Conservation (phyloP, 2,797 vertebrate genomes). For the Manis javanica region DNA sequence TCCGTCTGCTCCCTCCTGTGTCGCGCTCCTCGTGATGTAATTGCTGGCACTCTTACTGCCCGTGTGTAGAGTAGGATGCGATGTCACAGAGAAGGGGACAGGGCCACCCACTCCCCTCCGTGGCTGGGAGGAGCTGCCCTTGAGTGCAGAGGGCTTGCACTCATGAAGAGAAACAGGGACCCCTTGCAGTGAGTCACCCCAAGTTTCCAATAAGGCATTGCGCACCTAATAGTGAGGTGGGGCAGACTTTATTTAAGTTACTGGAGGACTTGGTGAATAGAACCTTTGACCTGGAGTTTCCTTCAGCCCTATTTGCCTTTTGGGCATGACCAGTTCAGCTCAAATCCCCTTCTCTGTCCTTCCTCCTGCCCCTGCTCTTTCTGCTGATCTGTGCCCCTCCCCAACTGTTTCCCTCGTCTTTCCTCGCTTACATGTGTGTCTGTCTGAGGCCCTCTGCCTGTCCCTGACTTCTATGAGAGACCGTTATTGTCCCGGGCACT, state of each 20-base stretch:
- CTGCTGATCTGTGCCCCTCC: background rate
- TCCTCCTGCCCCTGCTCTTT: background rate
- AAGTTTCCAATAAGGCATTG: slow-evolving; percentile 81
- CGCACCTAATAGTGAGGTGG: background rate
- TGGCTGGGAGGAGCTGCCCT: slow-evolving; percentile 88
- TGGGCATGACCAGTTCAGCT: slow-evolving; percentile 81
- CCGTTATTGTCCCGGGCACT: slow-evolving; percentile 66
- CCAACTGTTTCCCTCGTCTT: background rate
- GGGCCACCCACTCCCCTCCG: slow-evolving; percentile 88
- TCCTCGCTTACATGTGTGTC: slow-evolving; percentile 47
- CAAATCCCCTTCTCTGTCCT: slow-evolving; percentile 50
- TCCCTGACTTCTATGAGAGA: slow-evolving; percentile 59
- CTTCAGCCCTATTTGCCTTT: slow-evolving; percentile 78
- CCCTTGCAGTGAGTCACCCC: slow-evolving; percentile 88
- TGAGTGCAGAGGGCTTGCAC: slow-evolving; percentile 88
- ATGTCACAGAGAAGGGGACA: slow-evolving; percentile 87
- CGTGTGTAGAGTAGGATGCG: slow-evolving; percentile 85
- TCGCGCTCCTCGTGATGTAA: slow-evolving; percentile 77
- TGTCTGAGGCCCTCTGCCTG: slow-evolving; percentile 38
- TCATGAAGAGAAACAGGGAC: slow-evolving; percentile 89
- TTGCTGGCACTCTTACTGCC: slow-evolving; percentile 83
- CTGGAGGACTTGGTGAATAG: too few species aligned
- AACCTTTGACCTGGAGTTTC: slow-evolving; percentile 72
- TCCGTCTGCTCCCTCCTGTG: slow-evolving; percentile 80
- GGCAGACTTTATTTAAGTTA: too few species aligned